phyloP scores from a whole-genome alignment of 2,888 invertebrate species.

The Heteropelma amictum region DNA sequence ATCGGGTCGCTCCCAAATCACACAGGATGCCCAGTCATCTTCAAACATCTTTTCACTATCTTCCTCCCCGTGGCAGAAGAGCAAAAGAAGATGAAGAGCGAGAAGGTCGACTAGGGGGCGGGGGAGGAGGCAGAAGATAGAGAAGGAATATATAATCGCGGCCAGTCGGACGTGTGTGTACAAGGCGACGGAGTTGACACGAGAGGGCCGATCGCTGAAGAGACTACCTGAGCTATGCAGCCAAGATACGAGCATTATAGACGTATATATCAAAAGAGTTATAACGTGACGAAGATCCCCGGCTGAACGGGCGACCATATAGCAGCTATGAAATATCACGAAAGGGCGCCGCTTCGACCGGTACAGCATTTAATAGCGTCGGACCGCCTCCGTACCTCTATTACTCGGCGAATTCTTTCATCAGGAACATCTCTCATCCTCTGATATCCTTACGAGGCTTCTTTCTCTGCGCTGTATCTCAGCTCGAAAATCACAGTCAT shows the following conservation, averaged over 20 bases:
- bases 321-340: slow-evolving; percentile 45
- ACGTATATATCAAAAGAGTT: slow-evolving; percentile 27
- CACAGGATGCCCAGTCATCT: slow-evolving; percentile 69
- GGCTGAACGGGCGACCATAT: slow-evolving; percentile 2
- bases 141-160: slow-evolving; percentile 26
- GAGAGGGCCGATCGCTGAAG: slow-evolving; percentile 63
- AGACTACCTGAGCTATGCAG: slow-evolving; percentile 38
- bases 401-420: slow-evolving; percentile 76
- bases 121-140: neutral
- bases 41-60: slow-evolving; percentile 76
- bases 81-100: neutral
- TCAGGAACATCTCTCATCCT: slow-evolving; percentile 53
- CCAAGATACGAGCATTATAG: slow-evolving; percentile 9
- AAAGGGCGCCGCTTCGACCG: slow-evolving; percentile 42
- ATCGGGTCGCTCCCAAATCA: slow-evolving; percentile 63
- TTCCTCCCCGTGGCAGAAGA: slow-evolving; percentile 20
- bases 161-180: slow-evolving; percentile 65
- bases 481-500: slow-evolving; percentile 50
- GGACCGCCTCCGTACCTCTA: slow-evolving; percentile 62
- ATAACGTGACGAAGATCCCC: slow-evolving; percentile 22
- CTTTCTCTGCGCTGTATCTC: slow-evolving; percentile 56
- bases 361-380: slow-evolving; percentile 68
- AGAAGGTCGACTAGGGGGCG: neutral
- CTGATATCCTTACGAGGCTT: slow-evolving; percentile 23
- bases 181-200: slow-evolving; percentile 69